Evolutionary conservation across 2,888 invertebrate species (phyloP), one percentile per base, ranked within the genome.

Genomic region (Junonia oenone): DNA sequence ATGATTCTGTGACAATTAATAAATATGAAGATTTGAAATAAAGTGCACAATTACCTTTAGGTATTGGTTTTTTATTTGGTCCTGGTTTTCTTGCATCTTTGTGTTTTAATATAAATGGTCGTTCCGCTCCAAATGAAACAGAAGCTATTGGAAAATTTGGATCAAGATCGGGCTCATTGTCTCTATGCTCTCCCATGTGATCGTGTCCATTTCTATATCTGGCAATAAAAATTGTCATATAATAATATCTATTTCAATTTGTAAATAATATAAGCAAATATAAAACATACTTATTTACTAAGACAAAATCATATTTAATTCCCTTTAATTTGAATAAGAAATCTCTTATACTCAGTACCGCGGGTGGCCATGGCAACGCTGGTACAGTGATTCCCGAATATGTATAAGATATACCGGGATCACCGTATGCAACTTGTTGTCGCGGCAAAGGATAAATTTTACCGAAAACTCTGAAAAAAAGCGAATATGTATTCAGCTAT

Each of bases 151-250:
- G 93, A 45, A 83, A 87, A 2, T 76, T 75, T 6, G 81, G 83
- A 66, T 93, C 93, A 56, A 95, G 78, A 61, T 94, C 94, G 9
- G 90, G 90, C 79, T 95, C 94, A 68, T 93, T 93, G 70, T 95
- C 95, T 69, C 92, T 88, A 68, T 95, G 94, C 68, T 94, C 94
- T 8, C 94, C 94, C 78, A 95, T 94, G 65, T 93, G 92, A 71
- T 95, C 94, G 79, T 93, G 91, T 69, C 92, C 88, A 69, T 94
- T 95, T 73, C 94, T 94, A 31, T 56, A 50, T 6, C 35, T 45
- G 26, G 45, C 3, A 6, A 43, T 31, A 17, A 40, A 19, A 37
- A 19, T 11, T 17, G 6, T 3, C 8, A 2, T 17, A 3, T 51
- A 19, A 19, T 2, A 43, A 38, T 40, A 5, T 22, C 17, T 5